Evolutionary conservation across 1,140 invertebrate species (phyloP), one percentile per base, ranked within the genome.

Genomic region (Limonius californicus): DNA sequence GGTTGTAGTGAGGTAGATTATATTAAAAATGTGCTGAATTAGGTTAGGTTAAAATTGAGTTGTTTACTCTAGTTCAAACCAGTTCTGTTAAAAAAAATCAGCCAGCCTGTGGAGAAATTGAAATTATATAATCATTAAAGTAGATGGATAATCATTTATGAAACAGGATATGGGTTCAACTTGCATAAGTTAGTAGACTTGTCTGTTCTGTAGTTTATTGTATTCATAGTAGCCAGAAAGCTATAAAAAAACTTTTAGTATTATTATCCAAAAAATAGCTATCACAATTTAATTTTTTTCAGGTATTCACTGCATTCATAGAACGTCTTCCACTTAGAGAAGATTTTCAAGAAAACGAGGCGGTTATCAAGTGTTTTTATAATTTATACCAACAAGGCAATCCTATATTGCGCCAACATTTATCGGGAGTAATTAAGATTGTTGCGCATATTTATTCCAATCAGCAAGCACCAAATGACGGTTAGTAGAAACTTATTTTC

Each of bases 341-440:
- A 76, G 91, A 93, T 74, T 84, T 84, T 65, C 83, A 86, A 60
- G 91, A 93, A 70, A 88, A 90, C 69, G 82, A 83, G 18, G 83
- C 87, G 16, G 82, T 92, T 4, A 86, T 87, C 57, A 83, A 83
- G 58, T 85, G 86, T 68, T 81, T 93, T 54, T 74, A 79, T 21
- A 76, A 80, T 7, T 77, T 92, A 0, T 88, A 87, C 64, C 76
- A 82, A 67, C 77, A 80, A 56, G 82, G 83, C 0, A 80, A 83
- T 65, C 74, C 80, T 20, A 69, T 81, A 39, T 71, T 89, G 11
- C 70, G 78, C 7, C 66, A 79, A 0, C 76, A 84, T 61, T 71
- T 89, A 27, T 71, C 74, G 16, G 71, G 74, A 23, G 81, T 89
- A 16, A 69, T 87, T 4, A 80, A 80, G 67, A 70, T 84, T 15